A percentile compares a stretch with the other conserved stretches of the same genome.
These are phyloP conservation scores for Sialis fuliginosa DNA, from an alignment of 2,888 invertebrate species.

Conservation along the genomic window DNA sequence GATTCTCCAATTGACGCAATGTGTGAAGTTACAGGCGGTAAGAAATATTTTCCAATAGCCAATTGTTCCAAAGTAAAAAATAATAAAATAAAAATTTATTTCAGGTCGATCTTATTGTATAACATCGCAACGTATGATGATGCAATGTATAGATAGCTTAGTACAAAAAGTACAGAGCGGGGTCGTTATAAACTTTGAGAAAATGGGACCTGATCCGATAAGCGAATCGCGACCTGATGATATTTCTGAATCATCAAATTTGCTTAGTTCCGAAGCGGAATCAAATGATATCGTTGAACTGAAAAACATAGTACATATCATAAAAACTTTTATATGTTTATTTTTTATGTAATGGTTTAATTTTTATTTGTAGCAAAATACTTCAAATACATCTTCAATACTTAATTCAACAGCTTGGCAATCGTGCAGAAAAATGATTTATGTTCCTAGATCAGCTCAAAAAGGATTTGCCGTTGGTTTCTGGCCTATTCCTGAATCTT, in stretches of 20 bases:
- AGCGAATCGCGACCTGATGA: constrained; percentile 34
- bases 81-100: constrained; percentile 8
- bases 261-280: constrained; percentile 26
- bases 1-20: constrained; percentile 90
- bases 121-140: constrained; percentile 84
- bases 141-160: constrained; percentile 91
- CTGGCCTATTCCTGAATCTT: constrained; percentile 98
- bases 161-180: constrained; percentile 96
- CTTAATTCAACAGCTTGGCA: constrained; percentile 57
- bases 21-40: constrained; percentile 97
- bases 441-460: constrained; percentile 80
- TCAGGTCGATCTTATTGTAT: constrained; percentile 86
- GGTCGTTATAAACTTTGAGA: constrained; percentile 95
- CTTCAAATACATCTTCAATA: too few species aligned
- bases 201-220: constrained; percentile 76
- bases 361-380: too few species aligned
- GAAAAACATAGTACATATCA: neutral
- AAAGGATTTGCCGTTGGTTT: constrained; percentile 86
- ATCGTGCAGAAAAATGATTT: constrained; percentile 70
- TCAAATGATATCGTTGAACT: neutral
- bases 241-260: constrained; percentile 30
- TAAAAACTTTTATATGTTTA: too few species aligned
- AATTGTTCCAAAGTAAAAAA: constrained; percentile 9
- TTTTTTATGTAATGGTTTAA: too few species aligned
- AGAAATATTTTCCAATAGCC: constrained; percentile 6